Base-by-base conservation (phyloP, 2,113 vertebrate species). In the Tonatia bakeri region DNA sequence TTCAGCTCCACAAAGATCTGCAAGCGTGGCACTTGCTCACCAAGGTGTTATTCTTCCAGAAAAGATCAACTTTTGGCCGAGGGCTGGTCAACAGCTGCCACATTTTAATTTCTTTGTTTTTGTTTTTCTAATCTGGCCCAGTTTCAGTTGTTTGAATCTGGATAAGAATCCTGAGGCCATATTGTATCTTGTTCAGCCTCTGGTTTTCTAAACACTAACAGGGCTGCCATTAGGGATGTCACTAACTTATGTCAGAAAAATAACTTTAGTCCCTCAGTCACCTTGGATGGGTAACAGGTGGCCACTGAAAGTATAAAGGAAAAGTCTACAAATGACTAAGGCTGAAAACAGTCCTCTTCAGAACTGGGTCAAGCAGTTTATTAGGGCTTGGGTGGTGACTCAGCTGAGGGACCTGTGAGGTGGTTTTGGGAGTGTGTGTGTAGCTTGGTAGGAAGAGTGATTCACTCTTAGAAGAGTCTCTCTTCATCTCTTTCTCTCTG, bases 321-420 rank as follows among this genome's bases (percentile, higher is more conserved):
- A 75, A 81, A 90, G 87, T 77, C 50, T 33, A 10, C 4, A 16
- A 82, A 54, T 75, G 82, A 91, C 56, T 72, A 24, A 76, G 85
- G 67, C 59, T 52, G 20, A 73, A 54, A 88, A 15, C 73, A 84
- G 91, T 87, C 59, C 52, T 67, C 73, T 67, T 80, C 43, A 59
- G 54, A 97, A 97, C 28, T 75, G 80, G 95, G 96, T 94, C 95
- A 95, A 79, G 43, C 31, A 75, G 64, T 61, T 94, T 91, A 91
- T 80, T 77, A 93, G 86, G 33, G 61, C 9, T 86, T 61, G 70
- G 38, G 24, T 86, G 64, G 69, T 94, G 92, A 96, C 80, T 93
- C 83, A 93, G 36, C 26, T 83, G 64, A 83, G 36, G 94, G 33
- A 73, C 36, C 45, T 82, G 36, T n/a, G 36, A 64, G 45, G 40